Conservation (phyloP, 2,113 vertebrate species). For the Chaetura pelagica region DNA sequence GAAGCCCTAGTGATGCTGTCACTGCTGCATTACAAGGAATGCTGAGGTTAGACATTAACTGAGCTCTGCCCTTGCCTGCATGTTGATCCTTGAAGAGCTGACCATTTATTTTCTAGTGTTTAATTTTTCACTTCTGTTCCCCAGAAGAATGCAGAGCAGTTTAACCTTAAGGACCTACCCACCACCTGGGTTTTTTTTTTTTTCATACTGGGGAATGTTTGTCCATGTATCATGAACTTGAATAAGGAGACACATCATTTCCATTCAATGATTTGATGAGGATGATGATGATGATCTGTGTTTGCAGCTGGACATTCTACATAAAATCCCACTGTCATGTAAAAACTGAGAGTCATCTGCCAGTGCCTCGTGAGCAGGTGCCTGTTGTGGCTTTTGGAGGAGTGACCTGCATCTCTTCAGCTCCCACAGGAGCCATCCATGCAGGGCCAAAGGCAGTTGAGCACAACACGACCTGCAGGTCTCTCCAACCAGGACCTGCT, state of each 20-base stretch:
- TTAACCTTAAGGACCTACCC: constrained; percentile 25
- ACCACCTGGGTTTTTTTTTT: background rate
- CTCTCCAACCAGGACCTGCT: background rate
- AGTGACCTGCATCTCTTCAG: background rate
- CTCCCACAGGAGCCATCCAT: background rate
- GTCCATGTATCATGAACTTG: background rate
- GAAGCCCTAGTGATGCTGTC: background rate
- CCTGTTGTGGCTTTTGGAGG: background rate
- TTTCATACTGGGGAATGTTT: background rate
- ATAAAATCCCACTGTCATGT: background rate
- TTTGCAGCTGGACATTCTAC: background rate
- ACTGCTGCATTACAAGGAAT: background rate
- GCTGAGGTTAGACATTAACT: constrained; percentile 49
- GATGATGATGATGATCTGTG: background rate
- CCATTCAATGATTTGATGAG: no score
- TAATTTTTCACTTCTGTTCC: constrained; percentile 70
- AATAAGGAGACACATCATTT: background rate
- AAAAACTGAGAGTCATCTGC: background rate
- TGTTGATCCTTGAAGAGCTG: constrained; percentile 40
- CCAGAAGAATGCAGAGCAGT: constrained; percentile 31
- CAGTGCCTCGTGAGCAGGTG: accelerated
- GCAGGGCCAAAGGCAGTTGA: background rate
- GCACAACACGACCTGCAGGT: background rate
- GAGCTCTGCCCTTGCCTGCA: background rate
- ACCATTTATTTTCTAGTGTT: constrained; percentile 52